phyloP scores from a whole-genome alignment of 2,113 vertebrate genomes.

The Ploceus nigricollis region DNA sequence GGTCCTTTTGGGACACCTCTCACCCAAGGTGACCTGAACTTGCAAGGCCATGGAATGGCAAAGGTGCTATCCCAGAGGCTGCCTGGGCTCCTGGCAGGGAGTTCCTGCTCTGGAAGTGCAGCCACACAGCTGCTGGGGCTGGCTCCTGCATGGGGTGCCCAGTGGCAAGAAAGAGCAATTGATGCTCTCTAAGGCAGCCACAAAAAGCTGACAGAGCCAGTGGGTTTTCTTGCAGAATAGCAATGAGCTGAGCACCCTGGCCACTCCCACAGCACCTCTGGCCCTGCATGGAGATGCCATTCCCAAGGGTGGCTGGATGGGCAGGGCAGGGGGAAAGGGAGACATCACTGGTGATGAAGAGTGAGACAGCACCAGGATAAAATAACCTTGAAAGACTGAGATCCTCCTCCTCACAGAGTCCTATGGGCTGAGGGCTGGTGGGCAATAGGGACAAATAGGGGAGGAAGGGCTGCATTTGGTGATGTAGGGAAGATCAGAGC shows the following conservation, averaged over 20 bases:
- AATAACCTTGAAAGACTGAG: not conserved
- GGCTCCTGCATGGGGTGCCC: not conserved
- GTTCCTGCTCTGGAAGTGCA: not conserved
- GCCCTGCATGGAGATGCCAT: not conserved
- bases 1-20: not conserved
- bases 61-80: not conserved
- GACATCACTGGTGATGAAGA: not conserved
- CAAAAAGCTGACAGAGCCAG: not conserved
- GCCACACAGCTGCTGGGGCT: not conserved
- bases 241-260: not conserved
- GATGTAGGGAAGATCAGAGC: not conserved
- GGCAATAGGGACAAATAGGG: accelerated
- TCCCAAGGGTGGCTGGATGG: accelerated
- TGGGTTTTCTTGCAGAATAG: not conserved
- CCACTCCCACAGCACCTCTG: not conserved
- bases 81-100: not conserved
- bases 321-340: not conserved
- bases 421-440: not conserved
- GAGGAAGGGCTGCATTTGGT: accelerated
- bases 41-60: not conserved
- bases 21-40: not conserved
- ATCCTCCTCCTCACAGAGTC: not conserved
- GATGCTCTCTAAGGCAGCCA: not conserved
- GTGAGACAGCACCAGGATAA: too few species aligned
- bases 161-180: conserved; percentile 7